Evolutionary conservation across 2,888 invertebrate species (phyloP), one percentile per base, ranked within the genome.

Genomic region (Peribatodes rhomboidaria): DNA sequence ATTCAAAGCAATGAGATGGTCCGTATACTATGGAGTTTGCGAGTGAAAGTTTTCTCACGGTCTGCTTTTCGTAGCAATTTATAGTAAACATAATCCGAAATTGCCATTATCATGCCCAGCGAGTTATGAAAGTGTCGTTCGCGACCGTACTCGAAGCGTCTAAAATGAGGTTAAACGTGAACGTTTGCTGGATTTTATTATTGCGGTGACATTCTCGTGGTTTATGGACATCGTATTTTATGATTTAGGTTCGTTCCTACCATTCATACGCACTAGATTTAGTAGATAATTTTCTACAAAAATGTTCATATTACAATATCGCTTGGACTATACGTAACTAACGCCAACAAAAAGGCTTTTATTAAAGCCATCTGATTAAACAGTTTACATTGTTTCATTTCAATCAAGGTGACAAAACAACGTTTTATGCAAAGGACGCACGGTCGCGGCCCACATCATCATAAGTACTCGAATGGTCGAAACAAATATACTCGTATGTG

Each of bases 1-100:
- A 27, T 53, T 53, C 9, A 49, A 49, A 49, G 47, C 47, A 41
- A 53, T 33, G 44, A 42, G 16, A 35, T 41, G 13, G 44, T 39
- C 41, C 54, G 69, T 58, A 7, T 41, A 50, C 46, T 50, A 22
- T 50, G 53, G 59, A 49, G 54, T 54, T 22, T 20, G 33, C 33
- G 16, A 71, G 76, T 72, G 82, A 78, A 79, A 79, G 78, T 75
- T 67, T 81, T 86, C 85, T 74, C 85, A 85, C 82, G 84, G 69
- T 80, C 76, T 76, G 78, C 65, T 79, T 65, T 81, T 76, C 72
- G 74, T 68, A 67, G 73, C 65, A 46, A 57, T 67, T 63, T 59
- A 57, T 70, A 70, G 62, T 69, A 72, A 73, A 73, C 69, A 57
- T 65, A 67, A 69, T 70, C 68, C 67, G 61, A 74, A 72, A 72